Evolutionary conservation across 2,113 vertebrate species (phyloP), one percentile per base, ranked within the genome.

Genomic region (Podarcis muralis): DNA sequence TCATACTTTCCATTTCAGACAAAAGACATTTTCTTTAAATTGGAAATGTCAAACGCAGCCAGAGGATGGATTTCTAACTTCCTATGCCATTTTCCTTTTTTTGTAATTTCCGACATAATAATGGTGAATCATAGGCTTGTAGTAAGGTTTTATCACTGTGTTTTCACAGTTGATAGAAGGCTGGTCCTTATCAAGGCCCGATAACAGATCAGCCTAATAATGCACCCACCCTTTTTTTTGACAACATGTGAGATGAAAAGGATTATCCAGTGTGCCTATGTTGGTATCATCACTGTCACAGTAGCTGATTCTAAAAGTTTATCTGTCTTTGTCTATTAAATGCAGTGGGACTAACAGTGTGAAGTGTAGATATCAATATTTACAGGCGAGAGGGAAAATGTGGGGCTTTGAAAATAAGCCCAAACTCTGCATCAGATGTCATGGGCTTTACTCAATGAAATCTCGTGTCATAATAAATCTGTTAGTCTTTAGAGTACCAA

Each of bases 171-270:
- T 89, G 35, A 68, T 6, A 77, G 87, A 91, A 90, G 32, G 11
- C 20, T 40, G 82, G 5, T 48, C 11, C 4, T 85, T 85, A 92
- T 3, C 62, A 88, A n/a, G 3, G 75, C 2, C 23, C 90, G 75
- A 78, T 88, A 71, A 84, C 4, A 87, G 4, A 85, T 71, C 5
- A 86, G 20, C 11, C 6, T 79, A 83, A 88, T 35, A 85, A 76
- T 2, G 1, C 75, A 85, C 22, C 83, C 53, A 78, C 1, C 1
- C 83, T 82, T 35, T 72, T 72, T 82, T 88, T 48, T 62, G 76
- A 89, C 90, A 87, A 89, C 76, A 5, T 3, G 0, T 16, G 1
- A 43, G 23, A 90, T 66, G 48, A 91, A 91, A 92, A 68, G 2
- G 35, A 48, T 85, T 88, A 71, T 68, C 88, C 0, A 6, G 18